Conservation (phyloP, 2,797 vertebrate genomes). For the Liparis tanakae region DNA sequence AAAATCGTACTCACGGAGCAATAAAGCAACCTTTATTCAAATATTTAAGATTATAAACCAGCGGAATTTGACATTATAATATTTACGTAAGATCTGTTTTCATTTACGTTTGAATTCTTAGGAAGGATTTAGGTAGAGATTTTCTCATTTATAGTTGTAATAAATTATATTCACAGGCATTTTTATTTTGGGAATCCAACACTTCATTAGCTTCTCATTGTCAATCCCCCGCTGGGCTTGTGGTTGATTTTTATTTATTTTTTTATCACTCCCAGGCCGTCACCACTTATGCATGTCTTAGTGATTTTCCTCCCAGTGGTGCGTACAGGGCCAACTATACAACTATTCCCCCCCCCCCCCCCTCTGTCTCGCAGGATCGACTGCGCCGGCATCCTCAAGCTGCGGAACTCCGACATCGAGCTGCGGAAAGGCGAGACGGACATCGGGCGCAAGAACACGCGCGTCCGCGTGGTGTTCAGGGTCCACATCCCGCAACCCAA, state of each 20-base stretch:
- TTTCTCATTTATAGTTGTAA: constrained; percentile 56
- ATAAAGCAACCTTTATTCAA: constrained; percentile 41
- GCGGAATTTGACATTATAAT: constrained; percentile 19
- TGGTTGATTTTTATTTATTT: constrained; percentile 61
- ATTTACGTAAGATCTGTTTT: constrained; percentile 59
- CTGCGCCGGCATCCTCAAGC: constrained; percentile 98
- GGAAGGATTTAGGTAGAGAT: constrained; percentile 43
- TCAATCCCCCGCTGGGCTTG: constrained; percentile 52
- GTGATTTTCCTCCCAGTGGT: constrained; percentile 38
- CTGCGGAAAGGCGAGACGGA: constrained; percentile 99
- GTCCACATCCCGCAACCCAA: constrained; percentile 97
- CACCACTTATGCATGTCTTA: constrained; percentile 51
- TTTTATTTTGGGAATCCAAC: constrained; percentile 57
- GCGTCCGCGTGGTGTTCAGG: constrained; percentile 96
- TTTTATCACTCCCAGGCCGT: constrained; percentile 63
- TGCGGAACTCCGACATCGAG: constrained; percentile 99
- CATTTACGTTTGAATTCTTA: constrained; percentile 56
- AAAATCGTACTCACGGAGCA: constrained; percentile 60
- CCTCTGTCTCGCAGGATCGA: constrained; percentile 87
- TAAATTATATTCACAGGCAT: constrained; percentile 65
- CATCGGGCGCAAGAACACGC: constrained; percentile 98
- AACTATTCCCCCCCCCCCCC: constrained; percentile 51
- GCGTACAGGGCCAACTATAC: constrained; percentile 52
- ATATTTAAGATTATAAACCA: constrained; percentile 51
- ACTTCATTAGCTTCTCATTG: constrained; percentile 44